phyloP scores from a whole-genome alignment of 2,888 invertebrate species.

The Noctua janthina region DNA sequence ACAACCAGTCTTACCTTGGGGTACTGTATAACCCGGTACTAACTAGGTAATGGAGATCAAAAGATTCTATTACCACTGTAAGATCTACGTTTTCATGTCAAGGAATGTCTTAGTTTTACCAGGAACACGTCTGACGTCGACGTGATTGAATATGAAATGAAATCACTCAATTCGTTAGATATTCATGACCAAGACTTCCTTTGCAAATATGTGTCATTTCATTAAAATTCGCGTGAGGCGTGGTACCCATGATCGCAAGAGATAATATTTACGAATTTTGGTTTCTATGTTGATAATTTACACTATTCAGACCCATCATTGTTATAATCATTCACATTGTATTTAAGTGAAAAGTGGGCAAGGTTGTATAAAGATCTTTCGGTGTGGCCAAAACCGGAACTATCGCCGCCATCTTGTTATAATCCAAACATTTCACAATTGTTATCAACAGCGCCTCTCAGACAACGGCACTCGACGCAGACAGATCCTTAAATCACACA shows the following conservation, averaged over 20 bases:
- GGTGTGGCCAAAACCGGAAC: background rate
- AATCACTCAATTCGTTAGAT: conserved; percentile 74
- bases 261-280: background rate
- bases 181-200: conserved; percentile 77
- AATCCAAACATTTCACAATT: background rate
- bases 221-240: conserved; percentile 49
- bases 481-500: background rate
- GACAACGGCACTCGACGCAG: background rate
- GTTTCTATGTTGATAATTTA: background rate
- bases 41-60: background rate
- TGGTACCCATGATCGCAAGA: conserved; percentile 20
- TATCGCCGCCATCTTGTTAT: background rate
- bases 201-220: conserved; percentile 68
- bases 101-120: background rate
- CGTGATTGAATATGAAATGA: conserved; percentile 29
- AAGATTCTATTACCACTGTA: background rate
- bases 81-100: background rate
- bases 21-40: background rate
- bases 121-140: background rate
- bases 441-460: no score
- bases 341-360: background rate
- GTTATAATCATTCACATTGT: background rate
- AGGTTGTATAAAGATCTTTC: background rate
- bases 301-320: background rate
- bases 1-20: background rate